These are phyloP conservation scores for Actinia tenebrosa DNA, from an alignment of 64 coral and sea anemone genomes.

Conservation along the genomic window DNA sequence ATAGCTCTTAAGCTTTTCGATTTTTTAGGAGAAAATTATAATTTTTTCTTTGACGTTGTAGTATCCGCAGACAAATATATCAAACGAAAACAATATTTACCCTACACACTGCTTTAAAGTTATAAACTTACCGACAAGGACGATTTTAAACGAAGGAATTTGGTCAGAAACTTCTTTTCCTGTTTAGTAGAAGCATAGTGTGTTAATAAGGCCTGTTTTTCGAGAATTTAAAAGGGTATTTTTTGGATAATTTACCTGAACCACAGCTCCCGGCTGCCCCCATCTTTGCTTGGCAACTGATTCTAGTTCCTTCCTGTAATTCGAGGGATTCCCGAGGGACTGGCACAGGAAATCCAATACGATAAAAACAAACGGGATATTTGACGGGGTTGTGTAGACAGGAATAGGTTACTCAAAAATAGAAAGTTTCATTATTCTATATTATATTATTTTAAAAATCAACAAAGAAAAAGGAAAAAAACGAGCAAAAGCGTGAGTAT, in stretches of 20 bases:
- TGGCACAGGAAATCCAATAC: not conserved
- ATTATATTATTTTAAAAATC: too few relatives aligned
- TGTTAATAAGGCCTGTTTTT: not conserved
- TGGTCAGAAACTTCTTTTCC: conserved; percentile 49
- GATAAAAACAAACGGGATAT: too few relatives aligned
- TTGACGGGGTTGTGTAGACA: too few relatives aligned
- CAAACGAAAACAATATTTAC: too few relatives aligned
- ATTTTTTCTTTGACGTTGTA: not conserved
- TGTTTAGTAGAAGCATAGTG: not conserved
- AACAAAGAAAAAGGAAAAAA: too few relatives aligned
- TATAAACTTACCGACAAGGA: conserved; percentile 79
- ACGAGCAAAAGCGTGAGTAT: too few relatives aligned
- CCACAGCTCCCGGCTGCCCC: conserved; percentile 39
- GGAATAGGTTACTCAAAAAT: too few relatives aligned
- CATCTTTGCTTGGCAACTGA: conserved; percentile 26
- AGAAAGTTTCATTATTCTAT: too few relatives aligned
- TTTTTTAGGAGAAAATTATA: not conserved
- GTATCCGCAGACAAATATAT: too few relatives aligned
- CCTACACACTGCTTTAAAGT: not conserved
- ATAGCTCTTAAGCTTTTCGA: not conserved
- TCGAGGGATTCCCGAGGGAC: conserved; percentile 22
- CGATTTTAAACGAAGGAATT: conserved; percentile 84
- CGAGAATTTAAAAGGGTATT: not conserved
- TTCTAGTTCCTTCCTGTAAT: not conserved
- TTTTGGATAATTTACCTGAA: not conserved